Evolutionary conservation across 2,797 vertebrate species (phyloP).

Genomic region (Microcaecilia unicolor): DNA sequence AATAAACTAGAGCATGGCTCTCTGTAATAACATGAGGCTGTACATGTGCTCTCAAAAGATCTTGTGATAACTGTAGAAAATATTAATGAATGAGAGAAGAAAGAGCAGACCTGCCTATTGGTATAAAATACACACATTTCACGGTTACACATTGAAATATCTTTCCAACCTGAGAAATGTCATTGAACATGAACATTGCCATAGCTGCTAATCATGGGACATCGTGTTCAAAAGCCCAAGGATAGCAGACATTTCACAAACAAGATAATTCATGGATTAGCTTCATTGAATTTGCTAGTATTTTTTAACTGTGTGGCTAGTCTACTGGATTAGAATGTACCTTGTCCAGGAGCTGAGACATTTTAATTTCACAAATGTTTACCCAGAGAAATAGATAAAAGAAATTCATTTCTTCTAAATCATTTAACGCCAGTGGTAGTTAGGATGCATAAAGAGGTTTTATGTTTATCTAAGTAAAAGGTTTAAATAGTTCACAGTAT

Average conservation of each 20-base stretch:
- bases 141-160: conserved; percentile 29
- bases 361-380: background rate
- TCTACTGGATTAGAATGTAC: too few species aligned
- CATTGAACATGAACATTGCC: conserved; percentile 36
- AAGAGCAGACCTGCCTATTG: too few species aligned
- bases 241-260: conserved; percentile 22
- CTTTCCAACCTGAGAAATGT: conserved; percentile 17
- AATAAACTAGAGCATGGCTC: too few species aligned
- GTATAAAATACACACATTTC: conserved; percentile 13
- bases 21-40: too few species aligned
- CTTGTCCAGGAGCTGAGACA: background rate
- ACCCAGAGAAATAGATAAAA: background rate
- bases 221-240: conserved; percentile 26
- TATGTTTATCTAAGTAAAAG: conserved; percentile 39
- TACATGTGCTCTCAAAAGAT: too few species aligned
- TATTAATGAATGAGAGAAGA: too few species aligned
- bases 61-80: too few species aligned
- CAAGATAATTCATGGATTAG: conserved; percentile 26
- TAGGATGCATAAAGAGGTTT: conserved; percentile 43
- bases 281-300: too few species aligned
- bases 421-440: conserved; percentile 35
- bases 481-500: conserved; percentile 34
- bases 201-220: conserved; percentile 21
- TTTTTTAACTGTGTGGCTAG: too few species aligned
- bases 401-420: conserved; percentile 31